Conservation (phyloP, 2,888 invertebrate species). For the Dryocosmus kuriphilus region DNA sequence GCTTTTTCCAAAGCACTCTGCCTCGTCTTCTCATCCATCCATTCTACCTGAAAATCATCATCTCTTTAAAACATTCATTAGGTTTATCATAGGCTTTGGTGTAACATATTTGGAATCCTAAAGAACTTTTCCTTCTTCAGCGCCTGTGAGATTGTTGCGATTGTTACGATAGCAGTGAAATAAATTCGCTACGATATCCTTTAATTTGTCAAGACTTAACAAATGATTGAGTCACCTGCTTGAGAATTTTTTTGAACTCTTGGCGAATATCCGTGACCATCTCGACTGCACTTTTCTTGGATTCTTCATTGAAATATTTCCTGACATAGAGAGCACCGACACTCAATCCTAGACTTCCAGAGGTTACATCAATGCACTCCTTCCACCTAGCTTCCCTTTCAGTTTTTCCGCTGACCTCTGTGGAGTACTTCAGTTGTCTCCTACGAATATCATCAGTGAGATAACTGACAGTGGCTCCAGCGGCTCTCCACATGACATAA, state of each 20-base stretch:
- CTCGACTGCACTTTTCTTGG: constrained; percentile 89
- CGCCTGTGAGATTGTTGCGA: too few relatives aligned
- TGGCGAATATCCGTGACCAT: constrained; percentile 92
- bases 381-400: constrained; percentile 94
- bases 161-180: too few relatives aligned
- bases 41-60: constrained; percentile 80
- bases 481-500: constrained; percentile 95
- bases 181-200: too few relatives aligned
- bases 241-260: constrained; percentile 89
- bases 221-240: constrained; percentile 76
- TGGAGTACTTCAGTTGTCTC: constrained; percentile 89
- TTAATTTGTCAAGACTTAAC: too few relatives aligned
- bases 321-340: constrained; percentile 92
- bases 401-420: constrained; percentile 89
- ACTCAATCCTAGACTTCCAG: constrained; percentile 86
- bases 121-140: too few relatives aligned
- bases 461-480: constrained; percentile 89
- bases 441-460: constrained; percentile 88
- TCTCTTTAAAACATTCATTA: background rate
- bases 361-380: constrained; percentile 90
- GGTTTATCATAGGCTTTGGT: too few relatives aligned
- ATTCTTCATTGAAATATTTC: constrained; percentile 91
- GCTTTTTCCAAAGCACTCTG: constrained; percentile 87
- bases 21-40: constrained; percentile 93
- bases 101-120: too few relatives aligned